A percentile compares a stretch with the other conserved stretches of the same genome.
phyloP scores from a whole-genome alignment of 1,140 invertebrate species.

The Lepidostoma basale region DNA sequence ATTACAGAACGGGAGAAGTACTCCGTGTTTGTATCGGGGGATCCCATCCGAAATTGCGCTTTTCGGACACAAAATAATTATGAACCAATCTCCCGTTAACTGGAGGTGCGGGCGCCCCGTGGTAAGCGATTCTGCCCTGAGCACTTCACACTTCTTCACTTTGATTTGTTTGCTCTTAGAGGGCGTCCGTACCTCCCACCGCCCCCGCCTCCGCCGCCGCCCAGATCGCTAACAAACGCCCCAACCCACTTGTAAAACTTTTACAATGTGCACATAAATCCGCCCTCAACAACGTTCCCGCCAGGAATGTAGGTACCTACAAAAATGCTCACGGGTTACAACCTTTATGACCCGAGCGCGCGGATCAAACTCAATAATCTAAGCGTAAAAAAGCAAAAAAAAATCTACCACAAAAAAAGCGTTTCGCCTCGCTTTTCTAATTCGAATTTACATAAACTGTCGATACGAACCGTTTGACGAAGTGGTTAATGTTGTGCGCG shows the following conservation, averaged over 20 bases:
- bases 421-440: background rate
- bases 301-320: conserved; percentile 32
- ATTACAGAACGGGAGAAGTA: too few relatives aligned
- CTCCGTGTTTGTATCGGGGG: too few relatives aligned
- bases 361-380: conserved; percentile 7
- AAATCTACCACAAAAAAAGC: background rate
- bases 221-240: conserved; percentile 42
- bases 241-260: conserved; percentile 47
- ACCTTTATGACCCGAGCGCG: conserved; percentile 24
- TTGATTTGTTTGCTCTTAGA: conserved; percentile 47
- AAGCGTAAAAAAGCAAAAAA: background rate
- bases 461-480: background rate
- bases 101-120: background rate
- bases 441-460: background rate
- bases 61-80: too few relatives aligned
- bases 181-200: conserved; percentile 7
- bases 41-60: too few relatives aligned
- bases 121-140: conserved; percentile 42
- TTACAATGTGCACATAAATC: conserved; percentile 47
- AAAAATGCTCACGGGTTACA: conserved; percentile 40
- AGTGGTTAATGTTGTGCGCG: background rate
- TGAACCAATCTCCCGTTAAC: too few relatives aligned
- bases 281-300: conserved; percentile 45
- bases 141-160: conserved; percentile 47
- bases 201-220: conserved; percentile 5